Evolutionary conservation across 2,888 invertebrate genomes (phyloP).

Genomic region (Rhamphomyia laevipes): DNA sequence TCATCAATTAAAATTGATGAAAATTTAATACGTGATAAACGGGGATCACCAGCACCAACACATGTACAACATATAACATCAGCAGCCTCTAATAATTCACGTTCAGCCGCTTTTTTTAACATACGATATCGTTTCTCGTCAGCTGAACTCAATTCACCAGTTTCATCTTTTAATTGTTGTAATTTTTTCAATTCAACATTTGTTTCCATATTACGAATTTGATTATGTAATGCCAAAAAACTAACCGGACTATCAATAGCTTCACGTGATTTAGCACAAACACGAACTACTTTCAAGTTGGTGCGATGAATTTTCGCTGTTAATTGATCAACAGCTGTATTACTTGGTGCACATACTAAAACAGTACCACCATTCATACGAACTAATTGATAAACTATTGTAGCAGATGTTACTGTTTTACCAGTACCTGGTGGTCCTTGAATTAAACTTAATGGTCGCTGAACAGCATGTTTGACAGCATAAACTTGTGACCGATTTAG

Average conservation of each 20-base stretch:
- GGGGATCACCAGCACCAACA: conserved; percentile 94
- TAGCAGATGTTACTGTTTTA: conserved; percentile 98
- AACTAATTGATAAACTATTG: conserved; percentile 95
- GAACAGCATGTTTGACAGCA: conserved; percentile 95
- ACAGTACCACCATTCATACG: conserved; percentile 91
- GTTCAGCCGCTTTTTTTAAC: conserved; percentile 81
- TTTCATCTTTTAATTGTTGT: conserved; percentile 94
- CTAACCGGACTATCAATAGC: conserved; percentile 97
- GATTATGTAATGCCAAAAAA: conserved; percentile 92
- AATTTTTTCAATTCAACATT: conserved; percentile 89
- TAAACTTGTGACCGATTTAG: conserved; percentile 95
- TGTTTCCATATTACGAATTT: conserved; percentile 88
- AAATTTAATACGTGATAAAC: conserved; percentile 87
- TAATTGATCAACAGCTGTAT: conserved; percentile 97
- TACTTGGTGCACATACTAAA: conserved; percentile 96
- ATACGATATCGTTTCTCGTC: conserved; percentile 91
- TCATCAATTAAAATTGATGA: conserved; percentile 95
- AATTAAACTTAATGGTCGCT: conserved; percentile 89
- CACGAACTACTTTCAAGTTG: conserved; percentile 81
- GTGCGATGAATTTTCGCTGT: conserved; percentile 98
- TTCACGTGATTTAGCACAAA: conserved; percentile 96
- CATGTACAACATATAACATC: conserved; percentile 99
- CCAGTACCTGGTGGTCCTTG: conserved; percentile 84
- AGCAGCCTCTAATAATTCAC: conserved; percentile 83
- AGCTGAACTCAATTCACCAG: conserved; percentile 89